Conservation (phyloP, 2,888 invertebrate genomes). For the Ganaspis brasiliensis region DNA sequence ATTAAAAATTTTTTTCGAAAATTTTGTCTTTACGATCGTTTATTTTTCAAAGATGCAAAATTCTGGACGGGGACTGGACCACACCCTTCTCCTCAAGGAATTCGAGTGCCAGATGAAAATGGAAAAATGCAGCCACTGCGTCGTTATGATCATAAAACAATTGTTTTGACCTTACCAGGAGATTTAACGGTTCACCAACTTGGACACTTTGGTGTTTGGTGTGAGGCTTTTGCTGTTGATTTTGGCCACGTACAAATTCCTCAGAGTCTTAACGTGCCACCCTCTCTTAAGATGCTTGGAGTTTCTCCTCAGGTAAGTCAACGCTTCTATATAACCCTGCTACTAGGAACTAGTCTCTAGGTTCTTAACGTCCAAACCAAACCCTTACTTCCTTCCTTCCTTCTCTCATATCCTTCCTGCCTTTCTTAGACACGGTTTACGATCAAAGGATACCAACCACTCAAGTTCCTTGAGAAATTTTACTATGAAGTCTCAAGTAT, state of each 20-base stretch:
- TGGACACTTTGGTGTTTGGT: constrained; percentile 96
- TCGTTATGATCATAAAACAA: constrained; percentile 92
- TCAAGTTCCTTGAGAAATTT: constrained; percentile 19
- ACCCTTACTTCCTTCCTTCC: background rate
- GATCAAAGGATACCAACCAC: constrained; percentile 32
- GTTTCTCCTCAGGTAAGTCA: constrained; percentile 94
- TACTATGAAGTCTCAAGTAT: background rate
- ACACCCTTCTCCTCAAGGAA: constrained; percentile 91
- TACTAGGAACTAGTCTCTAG: background rate
- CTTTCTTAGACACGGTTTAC: constrained; percentile 5
- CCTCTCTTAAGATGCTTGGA: constrained; percentile 95
- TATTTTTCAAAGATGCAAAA: constrained; percentile 97
- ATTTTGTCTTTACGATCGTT: too few species aligned
- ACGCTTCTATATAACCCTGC: constrained; percentile 10
- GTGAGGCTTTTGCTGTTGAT: constrained; percentile 95
- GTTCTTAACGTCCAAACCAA: constrained; percentile 29
- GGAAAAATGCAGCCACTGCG: constrained; percentile 91
- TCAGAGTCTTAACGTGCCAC: constrained; percentile 90
- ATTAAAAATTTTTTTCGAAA: too few species aligned
- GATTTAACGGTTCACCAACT: constrained; percentile 95
- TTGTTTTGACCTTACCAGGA: constrained; percentile 93
- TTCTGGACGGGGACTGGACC: constrained; percentile 95
- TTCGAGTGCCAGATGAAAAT: constrained; percentile 94
- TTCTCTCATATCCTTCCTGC: constrained; percentile 7
- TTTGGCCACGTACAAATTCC: constrained; percentile 94